These are phyloP conservation scores for Muscina levida DNA, from an alignment of 2,888 invertebrate genomes.

Conservation along the genomic window DNA sequence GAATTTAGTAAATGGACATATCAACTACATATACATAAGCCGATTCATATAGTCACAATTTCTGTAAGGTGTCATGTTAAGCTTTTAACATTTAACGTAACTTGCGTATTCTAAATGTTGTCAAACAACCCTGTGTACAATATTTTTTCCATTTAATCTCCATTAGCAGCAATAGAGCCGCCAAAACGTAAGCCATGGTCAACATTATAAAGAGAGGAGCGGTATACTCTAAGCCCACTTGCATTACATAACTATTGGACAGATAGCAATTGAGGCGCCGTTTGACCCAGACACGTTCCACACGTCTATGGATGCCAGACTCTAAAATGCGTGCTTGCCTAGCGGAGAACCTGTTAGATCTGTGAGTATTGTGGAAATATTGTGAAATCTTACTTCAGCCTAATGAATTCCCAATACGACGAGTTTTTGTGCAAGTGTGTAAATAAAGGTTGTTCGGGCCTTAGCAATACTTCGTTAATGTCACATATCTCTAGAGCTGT, in stretches of 20 bases:
- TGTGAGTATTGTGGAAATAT: background rate
- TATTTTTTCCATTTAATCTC: constrained; percentile 72
- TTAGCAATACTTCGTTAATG: constrained; percentile 75
- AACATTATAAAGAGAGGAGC: constrained; percentile 76
- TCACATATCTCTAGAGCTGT: constrained; percentile 77
- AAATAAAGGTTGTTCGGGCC: constrained; percentile 71
- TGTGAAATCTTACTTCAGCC: constrained; percentile 70
- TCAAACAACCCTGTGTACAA: no score
- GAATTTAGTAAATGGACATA: no score
- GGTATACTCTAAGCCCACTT: constrained; percentile 77
- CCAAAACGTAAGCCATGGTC: constrained; percentile 70
- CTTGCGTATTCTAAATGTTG: no score
- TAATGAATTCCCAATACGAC: constrained; percentile 75
- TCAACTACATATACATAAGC: no score
- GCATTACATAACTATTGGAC: constrained; percentile 72
- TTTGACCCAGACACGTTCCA: constrained; percentile 72
- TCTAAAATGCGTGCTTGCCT: constrained; percentile 74
- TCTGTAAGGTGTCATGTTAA: no score
- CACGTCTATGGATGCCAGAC: constrained; percentile 73
- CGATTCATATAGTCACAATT: no score
- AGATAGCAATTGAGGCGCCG: constrained; percentile 72
- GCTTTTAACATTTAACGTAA: no score
- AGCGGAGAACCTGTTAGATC: background rate
- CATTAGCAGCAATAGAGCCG: constrained; percentile 70
- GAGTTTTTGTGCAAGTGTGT: constrained; percentile 74